Percentiles rank a stretch among this genome's conserved stretches.
Evolutionary conservation across 2,113 vertebrate genomes (phyloP).

Genomic region (Ginglymostoma cirratum): DNA sequence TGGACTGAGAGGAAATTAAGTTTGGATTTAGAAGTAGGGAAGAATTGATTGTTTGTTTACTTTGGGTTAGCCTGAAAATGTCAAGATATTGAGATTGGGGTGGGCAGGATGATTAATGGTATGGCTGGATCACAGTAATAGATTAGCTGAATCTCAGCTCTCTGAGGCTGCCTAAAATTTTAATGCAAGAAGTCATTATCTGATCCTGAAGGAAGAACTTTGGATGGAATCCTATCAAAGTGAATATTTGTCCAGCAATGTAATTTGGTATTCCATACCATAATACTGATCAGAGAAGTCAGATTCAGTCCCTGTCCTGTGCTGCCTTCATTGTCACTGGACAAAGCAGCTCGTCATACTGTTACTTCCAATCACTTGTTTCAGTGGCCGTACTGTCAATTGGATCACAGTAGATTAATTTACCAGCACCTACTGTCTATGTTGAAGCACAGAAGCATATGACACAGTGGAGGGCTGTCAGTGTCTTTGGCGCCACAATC

Average conservation of each 20-base stretch:
- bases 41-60: neutral
- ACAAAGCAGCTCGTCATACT: neutral
- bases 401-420: no score
- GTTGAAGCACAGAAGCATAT: neutral
- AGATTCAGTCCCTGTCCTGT: neutral
- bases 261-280: neutral
- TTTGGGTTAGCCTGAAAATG: neutral
- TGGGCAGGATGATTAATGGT: neutral
- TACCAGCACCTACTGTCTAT: neutral
- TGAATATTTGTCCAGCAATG: neutral
- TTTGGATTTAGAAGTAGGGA: neutral
- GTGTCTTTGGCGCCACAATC: neutral
- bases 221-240: neutral
- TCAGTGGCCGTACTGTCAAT: neutral
- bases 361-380: neutral
- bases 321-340: neutral
- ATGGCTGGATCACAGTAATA: neutral
- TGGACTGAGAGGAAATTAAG: neutral
- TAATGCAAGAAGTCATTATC: neutral
- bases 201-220: neutral
- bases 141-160: neutral
- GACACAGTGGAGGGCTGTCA: neutral
- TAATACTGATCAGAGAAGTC: neutral
- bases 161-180: neutral
- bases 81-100: neutral